These are phyloP conservation scores for Anodontia alba DNA, from an alignment of 2,888 invertebrate genomes.

Conservation along the genomic window DNA sequence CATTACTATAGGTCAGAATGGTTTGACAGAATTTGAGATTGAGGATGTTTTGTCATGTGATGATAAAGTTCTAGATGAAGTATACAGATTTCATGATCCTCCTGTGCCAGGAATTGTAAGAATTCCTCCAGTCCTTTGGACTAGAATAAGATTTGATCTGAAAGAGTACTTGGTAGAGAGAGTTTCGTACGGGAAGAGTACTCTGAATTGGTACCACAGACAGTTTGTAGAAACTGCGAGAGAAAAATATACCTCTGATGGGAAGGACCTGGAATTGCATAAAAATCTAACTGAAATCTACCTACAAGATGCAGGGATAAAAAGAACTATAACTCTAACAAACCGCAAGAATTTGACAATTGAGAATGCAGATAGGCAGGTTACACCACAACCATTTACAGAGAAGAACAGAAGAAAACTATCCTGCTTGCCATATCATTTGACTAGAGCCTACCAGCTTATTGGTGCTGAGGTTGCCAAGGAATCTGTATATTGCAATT, in stretches of 20 bases:
- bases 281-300: slow-evolving; percentile 72
- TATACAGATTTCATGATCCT: slow-evolving; percentile 82
- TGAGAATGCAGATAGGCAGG: slow-evolving; percentile 78
- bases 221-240: slow-evolving; percentile 80
- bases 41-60: slow-evolving; percentile 83
- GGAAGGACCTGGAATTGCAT: slow-evolving; percentile 67
- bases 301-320: slow-evolving; percentile 71
- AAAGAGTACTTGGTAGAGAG: slow-evolving; percentile 80
- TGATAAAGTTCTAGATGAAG: slow-evolving; percentile 78
- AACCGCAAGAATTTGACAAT: slow-evolving; percentile 73
- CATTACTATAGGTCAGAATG: slow-evolving; percentile 79
- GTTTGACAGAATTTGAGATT: slow-evolving; percentile 80
- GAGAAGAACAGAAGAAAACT: slow-evolving; percentile 73
- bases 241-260: slow-evolving; percentile 66
- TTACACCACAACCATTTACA: slow-evolving; percentile 74
- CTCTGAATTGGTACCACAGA: slow-evolving; percentile 82
- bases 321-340: slow-evolving; percentile 71
- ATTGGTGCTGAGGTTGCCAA: slow-evolving; percentile 64
- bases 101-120: slow-evolving; percentile 80
- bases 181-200: slow-evolving; percentile 76
- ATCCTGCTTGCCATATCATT: slow-evolving; percentile 73
- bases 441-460: slow-evolving; percentile 55
- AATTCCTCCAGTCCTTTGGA: slow-evolving; percentile 80
- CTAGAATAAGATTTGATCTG: slow-evolving; percentile 77
- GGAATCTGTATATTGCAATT: slow-evolving; percentile 70